phyloP scores from a whole-genome alignment of 1,140 invertebrate species.

The Drosophila littoralis region DNA sequence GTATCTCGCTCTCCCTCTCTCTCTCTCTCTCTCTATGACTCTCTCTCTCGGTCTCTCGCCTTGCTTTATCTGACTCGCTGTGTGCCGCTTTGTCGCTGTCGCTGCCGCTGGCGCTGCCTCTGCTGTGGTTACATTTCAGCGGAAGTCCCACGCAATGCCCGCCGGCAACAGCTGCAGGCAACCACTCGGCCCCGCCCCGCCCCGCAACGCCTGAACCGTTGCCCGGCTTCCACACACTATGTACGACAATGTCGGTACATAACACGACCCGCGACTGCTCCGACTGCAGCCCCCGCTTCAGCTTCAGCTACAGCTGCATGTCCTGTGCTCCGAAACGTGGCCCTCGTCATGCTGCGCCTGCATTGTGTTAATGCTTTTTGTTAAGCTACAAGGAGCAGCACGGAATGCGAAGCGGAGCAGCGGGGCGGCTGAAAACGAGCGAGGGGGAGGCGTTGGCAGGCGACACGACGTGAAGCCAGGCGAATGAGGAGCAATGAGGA shows the following conservation, averaged over 20 bases:
- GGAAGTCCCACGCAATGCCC: conserved; percentile 79
- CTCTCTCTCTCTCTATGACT: conserved; percentile 40
- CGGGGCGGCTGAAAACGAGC: conserved; percentile 10
- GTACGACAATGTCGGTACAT: conserved; percentile 80
- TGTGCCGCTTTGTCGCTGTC: conserved; percentile 43
- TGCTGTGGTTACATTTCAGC: conserved; percentile 80
- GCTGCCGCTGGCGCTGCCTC: conserved; percentile 53
- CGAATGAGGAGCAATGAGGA: conserved; percentile 18
- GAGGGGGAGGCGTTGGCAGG: conserved; percentile 15
- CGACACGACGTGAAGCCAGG: conserved; percentile 12
- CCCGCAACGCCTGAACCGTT: neutral
- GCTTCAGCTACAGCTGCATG: conserved; percentile 7
- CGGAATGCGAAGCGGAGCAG: conserved; percentile 15
- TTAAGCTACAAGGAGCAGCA: conserved; percentile 68
- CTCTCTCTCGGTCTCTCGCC: conserved; percentile 9
- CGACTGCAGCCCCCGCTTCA: conserved; percentile 14
- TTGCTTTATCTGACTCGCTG: conserved; percentile 36
- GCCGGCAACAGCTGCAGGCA: conserved; percentile 74
- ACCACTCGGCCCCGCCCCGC: conserved; percentile 16
- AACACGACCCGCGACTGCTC: conserved; percentile 65
- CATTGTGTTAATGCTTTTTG: conserved; percentile 82
- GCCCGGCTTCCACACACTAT: conserved; percentile 41
- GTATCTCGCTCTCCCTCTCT: conserved; percentile 7
- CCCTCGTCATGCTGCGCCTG: conserved; percentile 78
- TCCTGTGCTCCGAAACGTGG: conserved; percentile 59